phyloP scores from a whole-genome alignment of 2,888 invertebrate species.

The Schizotus pectinicornis region DNA sequence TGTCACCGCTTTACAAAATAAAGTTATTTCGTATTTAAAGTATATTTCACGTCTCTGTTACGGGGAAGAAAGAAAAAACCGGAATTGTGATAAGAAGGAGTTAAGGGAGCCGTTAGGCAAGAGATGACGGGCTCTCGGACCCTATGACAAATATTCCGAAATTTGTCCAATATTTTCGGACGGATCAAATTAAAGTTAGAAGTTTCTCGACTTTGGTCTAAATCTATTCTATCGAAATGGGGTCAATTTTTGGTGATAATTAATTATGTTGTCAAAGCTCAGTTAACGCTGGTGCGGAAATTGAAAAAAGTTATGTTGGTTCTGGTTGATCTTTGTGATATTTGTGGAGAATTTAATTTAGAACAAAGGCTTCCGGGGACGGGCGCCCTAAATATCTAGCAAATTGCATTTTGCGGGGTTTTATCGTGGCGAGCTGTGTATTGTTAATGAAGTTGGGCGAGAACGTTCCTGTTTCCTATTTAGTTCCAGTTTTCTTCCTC shows the following conservation, averaged over 20 bases:
- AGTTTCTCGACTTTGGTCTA: too few species aligned
- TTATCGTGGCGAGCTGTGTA: conserved; percentile 34
- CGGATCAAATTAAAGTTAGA: too few species aligned
- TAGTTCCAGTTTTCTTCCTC: conserved; percentile 30
- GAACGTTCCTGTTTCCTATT: conserved; percentile 32
- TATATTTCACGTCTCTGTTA: conserved; percentile 18
- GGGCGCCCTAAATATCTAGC: conserved; percentile 25
- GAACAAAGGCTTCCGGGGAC: conserved; percentile 9
- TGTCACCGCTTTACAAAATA: conserved; percentile 26
- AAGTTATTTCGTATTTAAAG: conserved; percentile 26
- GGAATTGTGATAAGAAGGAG: background rate
- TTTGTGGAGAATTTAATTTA: conserved; percentile 22
- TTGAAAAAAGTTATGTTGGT: too few species aligned
- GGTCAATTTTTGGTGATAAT: too few species aligned
- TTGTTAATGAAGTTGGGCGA: conserved; percentile 38
- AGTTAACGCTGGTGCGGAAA: too few species aligned
- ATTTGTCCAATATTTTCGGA: too few species aligned
- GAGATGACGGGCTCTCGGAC: too few species aligned
- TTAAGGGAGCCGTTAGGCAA: too few species aligned
- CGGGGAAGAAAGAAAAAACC: conserved; percentile 16
- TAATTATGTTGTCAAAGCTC: too few species aligned
- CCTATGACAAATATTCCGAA: too few species aligned
- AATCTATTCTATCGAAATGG: too few species aligned
- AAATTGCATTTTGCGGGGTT: conserved; percentile 34
- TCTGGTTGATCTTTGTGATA: conserved; percentile 1